Conservation (phyloP, 2,888 invertebrate species). For the Tetramorium bicarinatum region DNA sequence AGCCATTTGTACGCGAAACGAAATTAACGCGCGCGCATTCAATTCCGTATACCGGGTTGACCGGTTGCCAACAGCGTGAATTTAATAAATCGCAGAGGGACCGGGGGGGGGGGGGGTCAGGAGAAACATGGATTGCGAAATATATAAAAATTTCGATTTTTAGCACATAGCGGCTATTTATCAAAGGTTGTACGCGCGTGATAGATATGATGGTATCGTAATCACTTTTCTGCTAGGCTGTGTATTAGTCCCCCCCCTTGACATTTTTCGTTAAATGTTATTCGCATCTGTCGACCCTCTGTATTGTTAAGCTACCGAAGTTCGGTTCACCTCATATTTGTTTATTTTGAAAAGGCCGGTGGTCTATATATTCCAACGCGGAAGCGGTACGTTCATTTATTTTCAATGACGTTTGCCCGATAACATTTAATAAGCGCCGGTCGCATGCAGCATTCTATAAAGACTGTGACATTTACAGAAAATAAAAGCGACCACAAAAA, state of each 20-base stretch:
- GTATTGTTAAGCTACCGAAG: conserved; percentile 36
- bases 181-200: conserved; percentile 29
- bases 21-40: conserved; percentile 52
- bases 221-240: conserved; percentile 30
- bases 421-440: conserved; percentile 57
- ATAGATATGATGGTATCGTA: conserved; percentile 17
- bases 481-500: conserved; percentile 55
- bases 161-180: conserved; percentile 39
- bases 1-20: conserved; percentile 45
- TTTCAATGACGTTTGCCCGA: conserved; percentile 56
- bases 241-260: conserved; percentile 29
- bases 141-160: conserved; percentile 50
- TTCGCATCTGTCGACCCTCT: conserved; percentile 33
- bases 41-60: conserved; percentile 43
- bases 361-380: conserved; percentile 23
- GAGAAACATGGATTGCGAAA: conserved; percentile 22
- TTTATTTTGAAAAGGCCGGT: conserved; percentile 38
- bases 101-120: neutral
- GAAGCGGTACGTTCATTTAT: conserved; percentile 52
- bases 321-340: conserved; percentile 37
- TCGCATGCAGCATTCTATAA: conserved; percentile 45
- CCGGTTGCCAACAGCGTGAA: conserved; percentile 49
- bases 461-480: conserved; percentile 49
- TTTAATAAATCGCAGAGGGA: conserved; percentile 45
- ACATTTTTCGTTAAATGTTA: conserved; percentile 45